phyloP scores from a whole-genome alignment of 2,888 invertebrate species.

The Elegia similella region DNA sequence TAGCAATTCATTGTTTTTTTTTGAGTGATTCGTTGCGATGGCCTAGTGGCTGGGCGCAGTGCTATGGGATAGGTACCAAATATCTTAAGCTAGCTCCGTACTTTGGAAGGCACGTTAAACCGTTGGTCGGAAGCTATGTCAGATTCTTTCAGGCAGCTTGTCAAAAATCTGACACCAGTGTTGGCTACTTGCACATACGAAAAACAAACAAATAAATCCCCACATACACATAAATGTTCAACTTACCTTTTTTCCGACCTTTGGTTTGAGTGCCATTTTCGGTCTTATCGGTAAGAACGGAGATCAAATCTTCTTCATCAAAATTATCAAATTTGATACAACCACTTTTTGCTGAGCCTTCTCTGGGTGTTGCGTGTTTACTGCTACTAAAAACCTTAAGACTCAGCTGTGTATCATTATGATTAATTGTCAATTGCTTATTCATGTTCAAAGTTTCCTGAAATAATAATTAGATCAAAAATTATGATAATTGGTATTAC shows the following conservation, averaged over 20 bases:
- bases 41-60: too few species aligned
- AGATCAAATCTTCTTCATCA: conserved; percentile 20
- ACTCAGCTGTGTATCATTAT: conserved; percentile 2
- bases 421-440: conserved; percentile 20
- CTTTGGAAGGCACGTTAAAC: too few species aligned
- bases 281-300: conserved; percentile 25
- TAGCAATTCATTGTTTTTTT: too few species aligned
- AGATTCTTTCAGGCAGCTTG: too few species aligned
- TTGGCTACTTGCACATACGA: too few species aligned
- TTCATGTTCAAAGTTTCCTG: not conserved
- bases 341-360: not conserved
- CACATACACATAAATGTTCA: not conserved
- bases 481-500: too few species aligned
- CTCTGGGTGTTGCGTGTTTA: not conserved
- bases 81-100: too few species aligned
- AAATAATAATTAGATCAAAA: not conserved
- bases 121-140: too few species aligned
- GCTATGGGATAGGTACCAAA: too few species aligned
- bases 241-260: not conserved
- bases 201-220: too few species aligned
- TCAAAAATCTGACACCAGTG: too few species aligned
- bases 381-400: not conserved
- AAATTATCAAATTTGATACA: not conserved
- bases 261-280: conserved; percentile 54
- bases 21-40: too few species aligned